Evolutionary conservation across 2,888 invertebrate genomes (phyloP).

Genomic region (Matsumyia berberina): DNA sequence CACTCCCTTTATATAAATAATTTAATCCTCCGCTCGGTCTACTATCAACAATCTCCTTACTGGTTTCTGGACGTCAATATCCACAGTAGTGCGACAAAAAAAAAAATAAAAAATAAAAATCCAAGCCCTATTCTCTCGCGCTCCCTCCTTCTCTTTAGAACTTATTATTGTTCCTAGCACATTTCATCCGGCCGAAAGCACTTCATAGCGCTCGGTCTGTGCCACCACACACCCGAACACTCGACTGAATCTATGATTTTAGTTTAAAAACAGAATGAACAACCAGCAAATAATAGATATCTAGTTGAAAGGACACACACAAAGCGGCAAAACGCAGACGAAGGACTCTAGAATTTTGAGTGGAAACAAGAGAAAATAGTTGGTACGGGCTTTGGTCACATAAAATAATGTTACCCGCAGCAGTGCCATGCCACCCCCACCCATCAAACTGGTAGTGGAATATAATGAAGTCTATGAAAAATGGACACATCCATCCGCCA

Average conservation of each 20-base stretch:
- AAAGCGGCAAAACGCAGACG: background rate
- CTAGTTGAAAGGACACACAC: constrained; percentile 36
- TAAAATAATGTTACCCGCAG: constrained; percentile 44
- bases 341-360: constrained; percentile 22
- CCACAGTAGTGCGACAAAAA: constrained; percentile 1
- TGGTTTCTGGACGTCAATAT: constrained; percentile 20
- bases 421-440: background rate
- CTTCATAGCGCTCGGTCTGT: constrained; percentile 16
- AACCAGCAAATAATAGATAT: constrained; percentile 54
- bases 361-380: background rate
- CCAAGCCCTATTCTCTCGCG: no score
- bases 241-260: background rate
- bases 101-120: background rate
- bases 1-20: constrained; percentile 35
- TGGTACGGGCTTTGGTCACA: constrained; percentile 8
- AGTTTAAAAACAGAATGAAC: constrained; percentile 47
- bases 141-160: background rate
- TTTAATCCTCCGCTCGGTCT: constrained; percentile 36
- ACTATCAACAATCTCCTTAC: constrained; percentile 32
- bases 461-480: constrained; percentile 47
- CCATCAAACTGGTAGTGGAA: constrained; percentile 5
- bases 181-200: constrained; percentile 45
- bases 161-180: constrained; percentile 39
- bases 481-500: background rate
- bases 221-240: background rate